Evolutionary conservation across 1,140 invertebrate genomes (phyloP), one percentile per base, ranked within the genome.

Genomic region (Periplaneta americana): DNA sequence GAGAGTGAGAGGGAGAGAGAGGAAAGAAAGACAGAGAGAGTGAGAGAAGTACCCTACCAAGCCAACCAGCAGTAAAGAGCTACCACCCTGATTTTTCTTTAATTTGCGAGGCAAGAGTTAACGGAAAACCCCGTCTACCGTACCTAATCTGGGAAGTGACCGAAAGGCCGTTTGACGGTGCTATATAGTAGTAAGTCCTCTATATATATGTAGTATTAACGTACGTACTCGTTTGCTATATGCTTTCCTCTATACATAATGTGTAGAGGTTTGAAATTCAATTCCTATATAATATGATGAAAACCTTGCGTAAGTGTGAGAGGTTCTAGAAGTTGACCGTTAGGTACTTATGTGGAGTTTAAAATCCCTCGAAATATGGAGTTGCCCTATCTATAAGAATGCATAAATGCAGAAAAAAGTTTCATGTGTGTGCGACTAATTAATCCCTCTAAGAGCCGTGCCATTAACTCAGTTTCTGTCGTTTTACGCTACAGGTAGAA

Each of bases 11-110:
- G 11, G n/a, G 48, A n/a, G n/a, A n/a, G n/a, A n/a, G n/a, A n/a
- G n/a, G n/a, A n/a, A n/a, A n/a, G n/a, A 66, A n/a, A 28, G 48
- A 28, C 22, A 28, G 48, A 28, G n/a, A 66, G 48, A n/a, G 48
- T n/a, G n/a, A 66, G 48, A n/a, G 48, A 66, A 4, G 0, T 28
- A 66, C 10, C n/a, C 48, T 66, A n/a, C 48, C n/a, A 66, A 66
- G 22, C 48, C 6, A 66, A 5, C 48, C 48, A 28, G 33, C 75
- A 36, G 75, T 34, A 34, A 77, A 77, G 75, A 33, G 75, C 75
- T 36, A 77, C 32, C 31, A 77, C 75, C 75, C 75, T 33, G 75
- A 77, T 77, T 77, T 77, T 77, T 77, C 75, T 77, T 77, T 77
- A 77, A 77, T 77, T 77, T 77, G 32, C 31, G 31, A 22, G 31